Evolutionary conservation across 2,888 invertebrate species (phyloP).

Genomic region (Drosophila merina): DNA sequence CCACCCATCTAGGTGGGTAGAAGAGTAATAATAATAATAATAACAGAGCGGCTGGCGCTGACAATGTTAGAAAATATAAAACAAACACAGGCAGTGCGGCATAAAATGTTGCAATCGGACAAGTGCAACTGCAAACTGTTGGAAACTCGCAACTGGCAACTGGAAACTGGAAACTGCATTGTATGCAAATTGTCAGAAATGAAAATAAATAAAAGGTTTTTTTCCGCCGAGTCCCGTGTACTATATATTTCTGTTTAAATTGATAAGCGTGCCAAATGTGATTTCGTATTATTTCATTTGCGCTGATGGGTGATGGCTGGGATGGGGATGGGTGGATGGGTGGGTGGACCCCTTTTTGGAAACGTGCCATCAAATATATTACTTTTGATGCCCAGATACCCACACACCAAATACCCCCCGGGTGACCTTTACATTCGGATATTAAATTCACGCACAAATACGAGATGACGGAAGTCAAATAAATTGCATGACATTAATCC

Average conservation of each 20-base stretch:
- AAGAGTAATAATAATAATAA: slow-evolving; percentile 8
- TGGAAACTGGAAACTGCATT: slow-evolving; percentile 55
- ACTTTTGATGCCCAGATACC: neutral
- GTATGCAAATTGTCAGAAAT: slow-evolving; percentile 66
- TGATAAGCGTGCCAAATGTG: slow-evolving; percentile 64
- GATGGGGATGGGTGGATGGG: too few relatives aligned
- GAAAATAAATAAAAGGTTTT: slow-evolving; percentile 33
- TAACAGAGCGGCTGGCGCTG: slow-evolving; percentile 6
- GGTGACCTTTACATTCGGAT: neutral
- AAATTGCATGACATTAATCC: neutral
- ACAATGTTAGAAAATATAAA: slow-evolving; percentile 23
- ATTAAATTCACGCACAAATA: neutral
- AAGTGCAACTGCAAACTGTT: slow-evolving; percentile 35
- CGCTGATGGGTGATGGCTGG: slow-evolving; percentile 10
- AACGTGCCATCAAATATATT: neutral
- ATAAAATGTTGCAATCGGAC: slow-evolving; percentile 10
- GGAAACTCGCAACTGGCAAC: slow-evolving; percentile 6
- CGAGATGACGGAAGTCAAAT: neutral
- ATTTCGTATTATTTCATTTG: slow-evolving; percentile 23
- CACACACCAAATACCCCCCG: neutral
- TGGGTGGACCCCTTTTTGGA: neutral
- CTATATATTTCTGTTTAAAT: slow-evolving; percentile 30
- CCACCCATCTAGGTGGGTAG: slow-evolving; percentile 37
- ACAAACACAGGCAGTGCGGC: neutral
- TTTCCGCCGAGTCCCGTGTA: slow-evolving; percentile 42